A percentile compares a stretch with the other conserved stretches of the same genome.
Evolutionary conservation across 2,797 vertebrate genomes (phyloP).

Genomic region (Aulostomus chinensis): DNA sequence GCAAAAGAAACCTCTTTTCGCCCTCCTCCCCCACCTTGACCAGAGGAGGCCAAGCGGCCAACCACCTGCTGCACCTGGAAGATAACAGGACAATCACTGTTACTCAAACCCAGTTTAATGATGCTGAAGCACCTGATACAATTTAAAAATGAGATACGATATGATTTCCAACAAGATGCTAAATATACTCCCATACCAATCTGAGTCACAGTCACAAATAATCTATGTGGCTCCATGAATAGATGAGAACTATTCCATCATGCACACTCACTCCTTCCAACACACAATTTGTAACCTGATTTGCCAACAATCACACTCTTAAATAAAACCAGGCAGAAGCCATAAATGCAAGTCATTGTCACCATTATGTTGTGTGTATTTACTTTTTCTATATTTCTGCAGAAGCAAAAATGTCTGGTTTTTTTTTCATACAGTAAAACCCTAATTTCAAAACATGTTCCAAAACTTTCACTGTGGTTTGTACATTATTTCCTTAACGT

Average conservation of each 20-base stretch:
- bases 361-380: no score
- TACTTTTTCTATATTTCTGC: no score
- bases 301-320: no score
- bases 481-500: no score
- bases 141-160: neutral
- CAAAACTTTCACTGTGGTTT: neutral
- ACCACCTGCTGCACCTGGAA: slow-evolving; percentile 93
- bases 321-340: no score
- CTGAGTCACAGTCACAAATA: slow-evolving; percentile 3
- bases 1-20: slow-evolving; percentile 87
- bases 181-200: neutral
- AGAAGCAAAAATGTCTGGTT: no score
- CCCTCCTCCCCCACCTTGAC: slow-evolving; percentile 72
- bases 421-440: no score
- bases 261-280: no score
- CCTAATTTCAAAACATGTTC: neutral
- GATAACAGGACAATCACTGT: slow-evolving; percentile 1
- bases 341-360: no score
- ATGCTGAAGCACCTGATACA: neutral
- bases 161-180: neutral
- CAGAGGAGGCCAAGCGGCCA: slow-evolving; percentile 84
- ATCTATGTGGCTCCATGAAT: no score
- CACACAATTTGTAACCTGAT: no score
- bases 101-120: neutral
- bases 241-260: no score